Conservation (phyloP, 1,140 invertebrate genomes). For the Platorchestia sp. region DNA sequence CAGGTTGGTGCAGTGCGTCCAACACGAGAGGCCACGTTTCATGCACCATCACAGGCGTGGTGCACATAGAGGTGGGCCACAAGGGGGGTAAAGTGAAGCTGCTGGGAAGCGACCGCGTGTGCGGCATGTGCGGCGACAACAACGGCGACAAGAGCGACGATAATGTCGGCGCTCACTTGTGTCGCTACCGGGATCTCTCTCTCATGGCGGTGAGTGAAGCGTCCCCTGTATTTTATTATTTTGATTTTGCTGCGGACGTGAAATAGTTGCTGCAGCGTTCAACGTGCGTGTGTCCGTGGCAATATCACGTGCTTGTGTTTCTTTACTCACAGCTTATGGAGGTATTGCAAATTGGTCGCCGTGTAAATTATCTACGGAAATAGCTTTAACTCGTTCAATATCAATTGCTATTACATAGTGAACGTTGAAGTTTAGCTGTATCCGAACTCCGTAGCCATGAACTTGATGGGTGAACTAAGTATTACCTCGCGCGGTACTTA, state of each 20-base stretch:
- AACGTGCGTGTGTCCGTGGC: no score
- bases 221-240: background rate
- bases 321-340: no score
- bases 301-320: no score
- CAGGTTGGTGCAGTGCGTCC: background rate
- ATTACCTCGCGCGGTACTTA: no score
- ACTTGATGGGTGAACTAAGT: no score
- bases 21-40: background rate
- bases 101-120: background rate
- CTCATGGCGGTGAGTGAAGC: background rate
- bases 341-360: no score
- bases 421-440: no score
- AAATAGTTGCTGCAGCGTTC: no score
- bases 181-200: background rate
- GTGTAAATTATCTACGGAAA: background rate
- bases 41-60: background rate
- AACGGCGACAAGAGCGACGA: background rate
- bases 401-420: no score
- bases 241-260: no score
- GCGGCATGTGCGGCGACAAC: conserved; percentile 30
- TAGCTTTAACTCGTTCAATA: no score
- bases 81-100: background rate
- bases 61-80: background rate
- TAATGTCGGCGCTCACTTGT: conserved; percentile 5
- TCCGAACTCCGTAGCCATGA: no score